Evolutionary conservation across 2,888 invertebrate species (phyloP).

Genomic region (Drosophila affinis): DNA sequence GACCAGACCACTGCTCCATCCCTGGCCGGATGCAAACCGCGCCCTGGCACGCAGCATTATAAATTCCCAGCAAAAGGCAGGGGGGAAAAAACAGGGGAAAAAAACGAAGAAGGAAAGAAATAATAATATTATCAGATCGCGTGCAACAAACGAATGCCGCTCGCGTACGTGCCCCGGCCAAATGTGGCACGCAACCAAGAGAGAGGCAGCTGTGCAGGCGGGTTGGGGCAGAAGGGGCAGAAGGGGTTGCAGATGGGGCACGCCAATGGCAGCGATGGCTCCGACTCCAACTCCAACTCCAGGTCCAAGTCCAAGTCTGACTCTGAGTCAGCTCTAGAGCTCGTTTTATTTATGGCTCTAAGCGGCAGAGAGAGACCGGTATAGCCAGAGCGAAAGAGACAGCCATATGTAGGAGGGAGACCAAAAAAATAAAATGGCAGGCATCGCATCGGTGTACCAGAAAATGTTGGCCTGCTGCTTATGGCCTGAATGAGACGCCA

Average conservation of each 20-base stretch:
- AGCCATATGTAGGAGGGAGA: conserved; percentile 19
- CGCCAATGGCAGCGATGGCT: conserved; percentile 65
- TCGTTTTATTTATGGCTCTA: conserved; percentile 45
- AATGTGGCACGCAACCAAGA: conserved; percentile 66
- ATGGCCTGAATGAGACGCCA: conserved; percentile 59
- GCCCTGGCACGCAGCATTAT: conserved; percentile 70
- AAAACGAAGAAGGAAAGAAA: conserved; percentile 38
- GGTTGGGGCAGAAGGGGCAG: not conserved
- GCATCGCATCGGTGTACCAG: conserved; percentile 36
- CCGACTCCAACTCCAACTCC: conserved; percentile 1
- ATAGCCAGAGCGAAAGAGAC: conserved; percentile 13
- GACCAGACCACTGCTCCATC: not conserved
- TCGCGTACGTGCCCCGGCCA: conserved; percentile 65
- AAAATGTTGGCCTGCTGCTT: conserved; percentile 43
- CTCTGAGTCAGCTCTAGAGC: conserved; percentile 32
- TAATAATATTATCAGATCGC: conserved; percentile 77
- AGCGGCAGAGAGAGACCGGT: conserved; percentile 4
- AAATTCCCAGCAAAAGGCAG: conserved; percentile 51
- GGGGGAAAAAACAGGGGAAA: conserved; percentile 23
- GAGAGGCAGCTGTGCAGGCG: not conserved
- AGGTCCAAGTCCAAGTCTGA: conserved; percentile 35
- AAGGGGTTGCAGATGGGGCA: conserved; percentile 47
- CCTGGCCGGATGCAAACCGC: conserved; percentile 47
- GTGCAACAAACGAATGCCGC: conserved; percentile 75
- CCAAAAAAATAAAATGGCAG: conserved; percentile 62